phyloP scores from a whole-genome alignment of 1,140 invertebrate genomes.

The Pachypeltis micranthus region DNA sequence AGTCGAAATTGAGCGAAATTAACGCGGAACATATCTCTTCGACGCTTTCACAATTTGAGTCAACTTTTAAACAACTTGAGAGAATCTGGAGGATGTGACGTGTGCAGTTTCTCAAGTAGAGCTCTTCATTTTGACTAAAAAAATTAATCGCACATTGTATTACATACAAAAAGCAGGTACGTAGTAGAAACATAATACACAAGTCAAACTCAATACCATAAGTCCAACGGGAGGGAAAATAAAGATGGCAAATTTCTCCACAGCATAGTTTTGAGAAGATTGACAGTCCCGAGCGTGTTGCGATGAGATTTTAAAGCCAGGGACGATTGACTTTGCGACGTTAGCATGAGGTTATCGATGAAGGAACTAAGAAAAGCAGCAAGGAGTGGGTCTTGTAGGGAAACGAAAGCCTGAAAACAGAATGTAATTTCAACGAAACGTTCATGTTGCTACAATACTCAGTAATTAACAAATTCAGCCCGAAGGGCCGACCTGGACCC shows the following conservation, averaged over 20 bases:
- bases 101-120: slow-evolving; percentile 24
- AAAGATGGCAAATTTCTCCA: slow-evolving; percentile 39
- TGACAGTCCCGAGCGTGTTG: slow-evolving; percentile 33
- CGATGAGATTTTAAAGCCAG: slow-evolving; percentile 33
- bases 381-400: slow-evolving; percentile 28
- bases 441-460: too few species aligned
- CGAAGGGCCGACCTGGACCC: too few species aligned
- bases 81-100: neutral
- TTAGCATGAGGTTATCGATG: slow-evolving; percentile 24
- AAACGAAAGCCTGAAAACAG: slow-evolving; percentile 19
- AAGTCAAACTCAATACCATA: neutral
- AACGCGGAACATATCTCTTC: neutral
- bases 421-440: too few species aligned
- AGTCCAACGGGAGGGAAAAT: slow-evolving; percentile 31
- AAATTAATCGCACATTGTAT: neutral
- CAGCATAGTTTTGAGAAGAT: slow-evolving; percentile 35
- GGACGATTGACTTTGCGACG: neutral
- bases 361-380: slow-evolving; percentile 31
- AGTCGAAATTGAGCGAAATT: neutral
- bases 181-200: neutral
- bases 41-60: neutral
- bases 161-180: too few species aligned
- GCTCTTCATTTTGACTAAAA: slow-evolving; percentile 28
- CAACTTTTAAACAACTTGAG: neutral
- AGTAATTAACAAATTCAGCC: too few species aligned